Percentiles rank a stretch among this genome's conserved stretches.
These are phyloP conservation scores for Hemicordylus capensis DNA, from an alignment of 2,113 vertebrate genomes.

Conservation along the genomic window DNA sequence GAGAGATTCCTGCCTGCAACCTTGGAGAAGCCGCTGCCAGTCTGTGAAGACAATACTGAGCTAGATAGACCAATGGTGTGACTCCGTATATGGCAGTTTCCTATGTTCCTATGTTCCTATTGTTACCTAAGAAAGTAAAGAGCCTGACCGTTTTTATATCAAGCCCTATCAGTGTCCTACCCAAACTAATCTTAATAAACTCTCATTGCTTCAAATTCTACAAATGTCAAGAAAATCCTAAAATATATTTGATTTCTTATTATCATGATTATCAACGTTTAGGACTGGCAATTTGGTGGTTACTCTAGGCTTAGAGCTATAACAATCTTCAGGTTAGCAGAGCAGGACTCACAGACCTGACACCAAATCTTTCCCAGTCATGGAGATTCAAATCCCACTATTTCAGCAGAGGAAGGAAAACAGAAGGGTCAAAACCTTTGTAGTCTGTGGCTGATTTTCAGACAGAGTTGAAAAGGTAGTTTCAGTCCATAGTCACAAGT, in stretches of 20 bases:
- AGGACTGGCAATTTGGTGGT: background rate
- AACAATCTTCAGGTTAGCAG: background rate
- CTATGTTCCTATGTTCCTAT: no score
- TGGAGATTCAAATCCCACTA: background rate
- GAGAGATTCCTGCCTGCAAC: no score
- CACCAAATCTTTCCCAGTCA: background rate
- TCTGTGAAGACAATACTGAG: no score
- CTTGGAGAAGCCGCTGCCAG: no score
- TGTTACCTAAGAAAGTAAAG: background rate
- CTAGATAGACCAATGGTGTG: no score
- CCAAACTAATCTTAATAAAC: background rate
- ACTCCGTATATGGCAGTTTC: no score
- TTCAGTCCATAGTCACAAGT: background rate
- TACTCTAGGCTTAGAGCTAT: background rate
- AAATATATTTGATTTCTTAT: background rate
- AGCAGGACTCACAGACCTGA: background rate
- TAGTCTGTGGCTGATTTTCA: background rate
- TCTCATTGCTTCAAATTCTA: no score
- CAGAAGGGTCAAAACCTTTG: rapidly evolving
- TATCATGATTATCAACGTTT: background rate
- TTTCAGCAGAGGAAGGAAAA: background rate
- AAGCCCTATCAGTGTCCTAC: background rate
- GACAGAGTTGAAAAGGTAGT: background rate
- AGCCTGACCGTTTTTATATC: background rate
- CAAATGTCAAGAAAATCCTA: background rate